Base-by-base conservation (phyloP, 2,113 vertebrate genomes). In the Ciconia maguari region DNA sequence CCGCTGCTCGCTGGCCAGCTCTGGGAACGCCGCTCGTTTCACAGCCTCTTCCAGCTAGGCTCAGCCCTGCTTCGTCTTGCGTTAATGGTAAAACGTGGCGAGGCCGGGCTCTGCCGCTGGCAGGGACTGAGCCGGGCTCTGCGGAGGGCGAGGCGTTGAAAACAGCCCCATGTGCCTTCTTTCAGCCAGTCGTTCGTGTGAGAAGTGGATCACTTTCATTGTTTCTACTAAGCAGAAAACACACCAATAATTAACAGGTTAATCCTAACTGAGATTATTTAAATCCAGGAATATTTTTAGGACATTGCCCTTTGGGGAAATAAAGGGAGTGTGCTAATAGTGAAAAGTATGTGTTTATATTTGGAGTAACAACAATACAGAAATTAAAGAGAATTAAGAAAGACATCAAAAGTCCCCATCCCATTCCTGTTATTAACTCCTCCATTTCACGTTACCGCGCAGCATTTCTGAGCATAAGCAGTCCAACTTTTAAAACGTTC, bases 331-430 rank as follows among this genome's bases (percentile, higher is more conserved):
- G 75, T 96, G 93, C 94, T 96, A 89, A 93, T 11, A 96, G 93
- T 83, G 94, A 90, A 75, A 96, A 96, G 85, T 93, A 89, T 93
- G 92, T 81, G 87, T 94, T 94, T 91, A 36, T 94, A 86, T 97
- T 94, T 97, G 84, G 92, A 80, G 79, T 95, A 96, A 95, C 66
- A 96, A 89, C 86, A 95, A 96, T 92, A 60, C 87, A 86, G 93
- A 96, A 96, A 96, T 97, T 93, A 92, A 95, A 95, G 90, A 78
- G 94, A 96, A 87, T 95, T 91, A 93, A 89, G 83, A 70, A 87
- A 93, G 71, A 90, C 90, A 94, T 95, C 91, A 96, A 95, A 95
- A 96, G 94, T 90, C 90, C 78, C 91, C 74, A 68, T 95, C 77
- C 87, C 57, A 4, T 91, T 76, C 72, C 81, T 89, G 84, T 54